Evolutionary conservation across 92 coral and sea anemone species (phyloP).

Genomic region (Bergia sp.): DNA sequence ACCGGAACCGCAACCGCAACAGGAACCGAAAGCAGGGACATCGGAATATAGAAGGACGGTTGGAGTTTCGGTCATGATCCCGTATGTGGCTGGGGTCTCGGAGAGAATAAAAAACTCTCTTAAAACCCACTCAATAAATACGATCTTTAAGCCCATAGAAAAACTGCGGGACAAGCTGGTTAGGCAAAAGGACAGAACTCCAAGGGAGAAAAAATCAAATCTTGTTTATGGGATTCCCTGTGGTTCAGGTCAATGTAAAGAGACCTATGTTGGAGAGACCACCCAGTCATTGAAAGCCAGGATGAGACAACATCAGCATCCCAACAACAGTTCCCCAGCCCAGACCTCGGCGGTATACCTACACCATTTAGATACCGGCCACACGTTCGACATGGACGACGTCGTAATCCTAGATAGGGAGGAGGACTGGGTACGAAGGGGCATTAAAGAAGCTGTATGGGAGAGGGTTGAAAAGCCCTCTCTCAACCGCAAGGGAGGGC

Average conservation of each 20-base stretch:
- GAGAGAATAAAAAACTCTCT: constrained; percentile 44
- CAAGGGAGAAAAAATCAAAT: constrained; percentile 40
- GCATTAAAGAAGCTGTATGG: neutral
- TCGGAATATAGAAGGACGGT: constrained; percentile 14
- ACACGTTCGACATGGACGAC: constrained; percentile 20
- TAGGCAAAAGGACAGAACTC: constrained; percentile 22
- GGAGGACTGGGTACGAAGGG: constrained; percentile 27
- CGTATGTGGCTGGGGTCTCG: constrained; percentile 45
- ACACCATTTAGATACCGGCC: constrained; percentile 43
- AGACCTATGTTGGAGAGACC: constrained; percentile 43
- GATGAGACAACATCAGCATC: constrained; percentile 48
- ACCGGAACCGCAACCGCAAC: no score
- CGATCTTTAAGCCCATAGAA: constrained; percentile 10
- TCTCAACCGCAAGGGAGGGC: constrained; percentile 18
- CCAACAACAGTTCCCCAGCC: constrained; percentile 39
- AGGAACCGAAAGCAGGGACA: constrained; percentile 11
- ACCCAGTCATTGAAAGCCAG: constrained; percentile 52
- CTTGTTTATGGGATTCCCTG: constrained; percentile 49
- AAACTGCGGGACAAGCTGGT: constrained; percentile 42
- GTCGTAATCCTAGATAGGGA: constrained; percentile 1
- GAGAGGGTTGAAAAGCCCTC: constrained; percentile 9
- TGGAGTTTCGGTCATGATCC: constrained; percentile 31
- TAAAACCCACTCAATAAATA: constrained; percentile 2
- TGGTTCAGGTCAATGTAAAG: constrained; percentile 33
- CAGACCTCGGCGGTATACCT: constrained; percentile 60